These are phyloP conservation scores for Uromys caudimaculatus DNA, from an alignment of 2,797 vertebrate species.

Conservation along the genomic window DNA sequence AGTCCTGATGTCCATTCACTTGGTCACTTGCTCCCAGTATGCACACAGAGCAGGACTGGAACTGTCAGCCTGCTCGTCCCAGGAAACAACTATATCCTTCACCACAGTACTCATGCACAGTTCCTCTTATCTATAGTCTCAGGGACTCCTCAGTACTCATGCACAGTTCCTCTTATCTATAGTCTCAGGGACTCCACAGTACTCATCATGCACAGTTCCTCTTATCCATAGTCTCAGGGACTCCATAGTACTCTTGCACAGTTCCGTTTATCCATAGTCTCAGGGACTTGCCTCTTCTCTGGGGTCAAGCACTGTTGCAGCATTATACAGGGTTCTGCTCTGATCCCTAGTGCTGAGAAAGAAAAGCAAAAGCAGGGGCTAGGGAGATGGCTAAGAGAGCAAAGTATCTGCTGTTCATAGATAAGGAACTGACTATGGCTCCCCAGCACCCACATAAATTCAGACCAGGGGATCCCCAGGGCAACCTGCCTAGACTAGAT, in stretches of 20 bases:
- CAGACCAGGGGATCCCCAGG: neutral
- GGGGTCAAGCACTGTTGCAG: neutral
- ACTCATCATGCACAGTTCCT: too few relatives aligned
- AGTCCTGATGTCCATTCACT: neutral
- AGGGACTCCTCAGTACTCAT: neutral
- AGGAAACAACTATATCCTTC: slow-evolving; percentile 3
- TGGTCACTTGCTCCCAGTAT: neutral
- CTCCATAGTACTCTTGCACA: too few relatives aligned
- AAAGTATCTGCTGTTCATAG: neutral
- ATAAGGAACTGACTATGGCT: neutral
- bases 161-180: too few relatives aligned
- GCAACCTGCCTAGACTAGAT: neutral
- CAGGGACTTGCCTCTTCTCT: neutral
- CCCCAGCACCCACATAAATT: neutral
- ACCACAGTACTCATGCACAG: neutral
- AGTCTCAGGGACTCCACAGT: too few relatives aligned
- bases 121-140: slow-evolving; percentile 3
- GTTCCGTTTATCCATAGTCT: too few relatives aligned
- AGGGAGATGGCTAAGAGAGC: neutral
- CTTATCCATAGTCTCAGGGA: too few relatives aligned
- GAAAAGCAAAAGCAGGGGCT: neutral
- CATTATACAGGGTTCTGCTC: neutral
- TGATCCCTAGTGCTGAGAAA: neutral
- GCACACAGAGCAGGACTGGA: neutral
- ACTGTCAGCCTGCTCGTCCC: neutral